A percentile compares a stretch with the other conserved stretches of the same genome.
Conservation (phyloP, 2,888 invertebrate species). For the Volucella zonaria region DNA sequence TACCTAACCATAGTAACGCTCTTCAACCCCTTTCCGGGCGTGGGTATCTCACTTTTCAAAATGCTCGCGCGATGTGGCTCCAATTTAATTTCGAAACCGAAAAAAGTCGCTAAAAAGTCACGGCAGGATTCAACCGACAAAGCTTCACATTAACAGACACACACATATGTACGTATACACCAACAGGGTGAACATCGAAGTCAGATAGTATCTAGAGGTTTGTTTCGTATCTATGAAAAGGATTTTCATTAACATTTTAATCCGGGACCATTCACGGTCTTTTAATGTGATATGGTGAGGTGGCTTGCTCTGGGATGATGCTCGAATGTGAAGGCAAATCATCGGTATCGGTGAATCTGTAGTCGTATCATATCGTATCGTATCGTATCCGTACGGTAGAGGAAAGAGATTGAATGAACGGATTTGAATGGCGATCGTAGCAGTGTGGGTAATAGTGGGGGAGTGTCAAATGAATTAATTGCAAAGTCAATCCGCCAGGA, state of each 20-base stretch:
- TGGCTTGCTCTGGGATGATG: conserved; percentile 29
- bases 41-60: conserved; percentile 26
- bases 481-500: conserved; percentile 58
- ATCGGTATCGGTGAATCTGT: no score
- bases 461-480: conserved; percentile 70
- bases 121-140: conserved; percentile 65
- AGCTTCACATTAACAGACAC: conserved; percentile 27
- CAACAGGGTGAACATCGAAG: not conserved
- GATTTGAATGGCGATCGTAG: conserved; percentile 30
- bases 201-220: conserved; percentile 33
- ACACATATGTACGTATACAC: not conserved
- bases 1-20: no score
- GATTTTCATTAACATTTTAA: conserved; percentile 74
- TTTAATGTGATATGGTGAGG: conserved; percentile 65
- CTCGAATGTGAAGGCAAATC: not conserved
- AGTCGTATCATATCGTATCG: no score
- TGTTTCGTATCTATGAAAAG: conserved; percentile 63
- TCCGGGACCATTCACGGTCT: conserved; percentile 68
- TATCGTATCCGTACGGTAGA: no score
- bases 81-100: conserved; percentile 62
- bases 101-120: conserved; percentile 42
- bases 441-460: not conserved
- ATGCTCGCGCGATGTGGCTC: conserved; percentile 51
- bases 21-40: conserved; percentile 18
- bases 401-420: conserved; percentile 6